phyloP scores from a whole-genome alignment of 1,140 invertebrate species.

The Halesus radiatus region DNA sequence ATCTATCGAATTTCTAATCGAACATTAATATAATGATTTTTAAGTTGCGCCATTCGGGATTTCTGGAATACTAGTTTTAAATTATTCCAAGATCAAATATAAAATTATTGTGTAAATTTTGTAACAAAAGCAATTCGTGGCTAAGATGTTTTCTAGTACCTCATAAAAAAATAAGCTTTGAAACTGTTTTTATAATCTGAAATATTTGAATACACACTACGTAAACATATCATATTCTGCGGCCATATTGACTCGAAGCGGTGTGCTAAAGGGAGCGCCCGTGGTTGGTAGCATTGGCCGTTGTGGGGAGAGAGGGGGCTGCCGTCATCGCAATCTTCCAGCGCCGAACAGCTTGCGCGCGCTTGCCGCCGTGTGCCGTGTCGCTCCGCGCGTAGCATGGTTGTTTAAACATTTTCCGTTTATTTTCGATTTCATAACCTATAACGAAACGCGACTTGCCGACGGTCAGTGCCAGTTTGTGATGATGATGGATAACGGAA shows the following conservation, averaged over 20 bases:
- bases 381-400: slow-evolving; percentile 60
- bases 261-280: not conserved
- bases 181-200: too few species aligned
- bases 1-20: too few species aligned
- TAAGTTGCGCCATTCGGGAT: too few species aligned
- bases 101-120: too few species aligned
- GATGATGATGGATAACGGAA: slow-evolving; percentile 76
- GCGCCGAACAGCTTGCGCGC: slow-evolving; percentile 66
- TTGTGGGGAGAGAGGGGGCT: slow-evolving; percentile 2
- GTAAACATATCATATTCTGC: slow-evolving; percentile 4
- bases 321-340: slow-evolving; percentile 28
- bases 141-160: too few species aligned
- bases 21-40: too few species aligned
- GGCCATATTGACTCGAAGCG: slow-evolving; percentile 3
- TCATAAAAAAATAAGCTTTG: too few species aligned
- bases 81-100: too few species aligned
- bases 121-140: too few species aligned
- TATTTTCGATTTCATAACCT: slow-evolving; percentile 51
- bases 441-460: slow-evolving; percentile 47
- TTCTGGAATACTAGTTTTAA: too few species aligned
- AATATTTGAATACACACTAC: too few species aligned
- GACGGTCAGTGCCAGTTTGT: slow-evolving; percentile 69
- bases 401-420: slow-evolving; percentile 38
- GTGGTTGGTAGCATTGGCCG: slow-evolving; percentile 4
- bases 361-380: slow-evolving; percentile 65